A percentile compares a stretch with the other conserved stretches of the same genome.
Evolutionary conservation across 2,888 invertebrate genomes (phyloP).

Genomic region (Sabellastarte sp.): DNA sequence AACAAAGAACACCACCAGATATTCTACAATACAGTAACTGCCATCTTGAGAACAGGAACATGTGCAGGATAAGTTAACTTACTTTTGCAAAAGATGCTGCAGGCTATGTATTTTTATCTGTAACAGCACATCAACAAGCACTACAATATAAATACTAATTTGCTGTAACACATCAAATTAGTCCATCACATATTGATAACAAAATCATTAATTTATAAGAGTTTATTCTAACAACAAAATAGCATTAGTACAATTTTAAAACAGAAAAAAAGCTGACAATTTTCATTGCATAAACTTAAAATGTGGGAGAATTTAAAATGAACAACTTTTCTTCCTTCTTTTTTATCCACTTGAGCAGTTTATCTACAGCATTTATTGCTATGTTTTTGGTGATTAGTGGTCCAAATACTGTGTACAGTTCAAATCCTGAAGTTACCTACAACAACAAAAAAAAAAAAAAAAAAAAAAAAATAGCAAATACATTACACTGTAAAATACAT

Average conservation of each 20-base stretch:
- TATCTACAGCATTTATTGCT: slow-evolving; percentile 83
- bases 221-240: neutral
- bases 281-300: slow-evolving; percentile 32
- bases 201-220: neutral
- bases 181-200: neutral
- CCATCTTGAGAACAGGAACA: too few species aligned
- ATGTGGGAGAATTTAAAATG: slow-evolving; percentile 73
- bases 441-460: too few species aligned
- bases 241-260: neutral
- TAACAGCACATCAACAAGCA: too few species aligned
- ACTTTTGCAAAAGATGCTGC: too few species aligned
- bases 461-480: too few species aligned
- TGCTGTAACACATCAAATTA: neutral
- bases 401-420: slow-evolving; percentile 89
- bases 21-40: too few species aligned
- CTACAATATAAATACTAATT: too few species aligned
- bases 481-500: too few species aligned
- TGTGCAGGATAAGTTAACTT: too few species aligned
- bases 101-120: too few species aligned
- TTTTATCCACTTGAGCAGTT: slow-evolving; percentile 89
- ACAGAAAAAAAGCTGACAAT: neutral
- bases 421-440: slow-evolving; percentile 86
- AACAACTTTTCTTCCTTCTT: slow-evolving; percentile 88
- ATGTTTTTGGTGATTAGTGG: slow-evolving; percentile 82
- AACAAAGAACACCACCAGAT: too few species aligned